A percentile compares a stretch with the other conserved stretches of the same genome.
Conservation (phyloP, 2,113 vertebrate genomes). For the Mustela nigripes region DNA sequence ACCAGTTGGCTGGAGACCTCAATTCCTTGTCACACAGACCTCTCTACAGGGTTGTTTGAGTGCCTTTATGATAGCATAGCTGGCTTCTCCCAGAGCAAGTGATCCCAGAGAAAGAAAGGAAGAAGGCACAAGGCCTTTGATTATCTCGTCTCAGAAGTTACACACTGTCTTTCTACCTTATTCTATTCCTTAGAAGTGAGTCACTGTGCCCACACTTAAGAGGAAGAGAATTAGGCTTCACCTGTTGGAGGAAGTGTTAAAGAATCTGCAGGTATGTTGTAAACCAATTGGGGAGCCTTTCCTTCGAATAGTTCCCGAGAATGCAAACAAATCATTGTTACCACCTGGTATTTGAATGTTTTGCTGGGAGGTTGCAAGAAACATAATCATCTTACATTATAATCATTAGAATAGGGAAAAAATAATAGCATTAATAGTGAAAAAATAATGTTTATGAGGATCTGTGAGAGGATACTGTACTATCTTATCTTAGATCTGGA, state of each 20-base stretch:
- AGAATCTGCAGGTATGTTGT: background rate
- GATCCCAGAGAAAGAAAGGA: background rate
- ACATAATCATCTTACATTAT: background rate
- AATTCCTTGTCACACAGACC: background rate
- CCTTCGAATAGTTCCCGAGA: background rate
- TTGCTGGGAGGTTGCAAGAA: background rate
- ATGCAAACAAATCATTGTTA: constrained; percentile 48
- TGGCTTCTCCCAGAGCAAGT: background rate
- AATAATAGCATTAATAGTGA: background rate
- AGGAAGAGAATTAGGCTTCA: constrained; percentile 25
- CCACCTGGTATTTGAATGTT: background rate
- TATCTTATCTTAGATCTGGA: background rate
- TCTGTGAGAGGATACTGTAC: background rate
- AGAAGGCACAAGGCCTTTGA: background rate
- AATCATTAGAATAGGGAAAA: constrained; percentile 6
- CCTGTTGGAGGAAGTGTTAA: background rate
- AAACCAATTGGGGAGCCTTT: background rate
- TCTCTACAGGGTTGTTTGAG: background rate
- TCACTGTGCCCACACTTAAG: background rate
- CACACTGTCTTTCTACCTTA: background rate
- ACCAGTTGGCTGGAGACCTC: background rate
- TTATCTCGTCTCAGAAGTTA: background rate
- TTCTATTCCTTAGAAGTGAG: background rate
- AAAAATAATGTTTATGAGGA: background rate
- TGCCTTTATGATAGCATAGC: background rate